Evolutionary conservation across 23 tunicate species (phyloP).

Genomic region (Styela clava): DNA sequence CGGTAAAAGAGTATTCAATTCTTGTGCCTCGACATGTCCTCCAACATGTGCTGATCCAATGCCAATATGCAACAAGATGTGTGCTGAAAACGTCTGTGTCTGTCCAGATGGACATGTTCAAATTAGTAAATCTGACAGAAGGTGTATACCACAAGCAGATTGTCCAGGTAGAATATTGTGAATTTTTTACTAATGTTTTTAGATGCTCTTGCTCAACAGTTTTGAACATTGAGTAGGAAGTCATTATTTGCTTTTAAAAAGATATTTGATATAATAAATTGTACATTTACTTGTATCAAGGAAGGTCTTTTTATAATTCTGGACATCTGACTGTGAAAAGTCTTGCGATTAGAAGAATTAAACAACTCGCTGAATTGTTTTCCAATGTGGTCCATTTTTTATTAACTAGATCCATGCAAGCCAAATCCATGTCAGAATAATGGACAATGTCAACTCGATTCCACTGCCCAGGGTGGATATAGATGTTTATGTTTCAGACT

Average conservation of each 20-base stretch:
- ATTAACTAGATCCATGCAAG: not conserved
- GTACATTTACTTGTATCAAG: too few relatives aligned
- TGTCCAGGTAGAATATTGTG: not conserved
- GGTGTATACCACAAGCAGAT: not conserved
- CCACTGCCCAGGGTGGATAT: not conserved
- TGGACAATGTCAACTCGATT: not conserved
- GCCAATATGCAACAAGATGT: not conserved
- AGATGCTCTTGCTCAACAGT: too few relatives aligned
- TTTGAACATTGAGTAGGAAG: too few relatives aligned
- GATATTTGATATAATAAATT: too few relatives aligned
- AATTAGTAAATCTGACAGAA: not conserved
- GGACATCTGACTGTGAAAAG: too few relatives aligned
- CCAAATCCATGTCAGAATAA: not conserved
- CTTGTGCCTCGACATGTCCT: not conserved
- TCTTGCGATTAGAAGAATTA: too few relatives aligned
- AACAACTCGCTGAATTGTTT: too few relatives aligned
- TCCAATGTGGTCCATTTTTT: too few relatives aligned
- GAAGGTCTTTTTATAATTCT: too few relatives aligned
- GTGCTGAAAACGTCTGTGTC: not conserved
- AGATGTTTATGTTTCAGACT: not conserved
- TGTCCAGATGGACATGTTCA: not conserved
- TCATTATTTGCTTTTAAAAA: too few relatives aligned
- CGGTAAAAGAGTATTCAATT: not conserved
- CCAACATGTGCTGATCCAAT: not conserved
- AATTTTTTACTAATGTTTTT: too few relatives aligned